Evolutionary conservation across 2,888 invertebrate genomes (phyloP).

Genomic region (Stegana nigrithorax): DNA sequence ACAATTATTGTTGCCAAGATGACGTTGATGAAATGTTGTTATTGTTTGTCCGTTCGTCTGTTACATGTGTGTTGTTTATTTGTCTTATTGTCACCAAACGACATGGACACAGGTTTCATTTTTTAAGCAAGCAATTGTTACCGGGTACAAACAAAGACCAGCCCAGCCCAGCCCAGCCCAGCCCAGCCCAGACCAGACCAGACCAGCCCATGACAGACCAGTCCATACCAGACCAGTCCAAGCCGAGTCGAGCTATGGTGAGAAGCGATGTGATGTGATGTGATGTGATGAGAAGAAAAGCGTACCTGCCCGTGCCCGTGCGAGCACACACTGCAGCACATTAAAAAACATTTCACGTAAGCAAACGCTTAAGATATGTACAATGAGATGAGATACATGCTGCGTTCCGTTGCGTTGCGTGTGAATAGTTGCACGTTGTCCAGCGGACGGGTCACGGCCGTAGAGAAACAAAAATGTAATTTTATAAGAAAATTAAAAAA

Average conservation of each 20-base stretch:
- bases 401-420: neutral
- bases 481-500: too few species aligned
- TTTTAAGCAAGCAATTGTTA: neutral
- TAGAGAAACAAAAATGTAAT: too few species aligned
- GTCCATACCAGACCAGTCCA: too few species aligned
- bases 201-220: too few species aligned
- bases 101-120: slow-evolving; percentile 43
- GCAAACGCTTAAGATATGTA: neutral
- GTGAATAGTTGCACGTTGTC: neutral
- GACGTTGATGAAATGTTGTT: slow-evolving; percentile 56
- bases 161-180: too few species aligned
- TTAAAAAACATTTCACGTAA: slow-evolving; percentile 11
- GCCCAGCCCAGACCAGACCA: too few species aligned
- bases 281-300: neutral
- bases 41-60: too few species aligned
- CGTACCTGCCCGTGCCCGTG: too few species aligned
- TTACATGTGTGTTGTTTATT: slow-evolving; percentile 32
- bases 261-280: neutral
- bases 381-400: neutral
- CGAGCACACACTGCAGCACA: too few species aligned
- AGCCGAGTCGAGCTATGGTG: too few species aligned
- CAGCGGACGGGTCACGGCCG: neutral
- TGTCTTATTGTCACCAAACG: neutral
- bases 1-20: slow-evolving; percentile 55
- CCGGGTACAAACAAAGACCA: neutral